Evolutionary conservation across 2,797 vertebrate genomes (phyloP).

Genomic region (Cossypha niveicapilla): DNA sequence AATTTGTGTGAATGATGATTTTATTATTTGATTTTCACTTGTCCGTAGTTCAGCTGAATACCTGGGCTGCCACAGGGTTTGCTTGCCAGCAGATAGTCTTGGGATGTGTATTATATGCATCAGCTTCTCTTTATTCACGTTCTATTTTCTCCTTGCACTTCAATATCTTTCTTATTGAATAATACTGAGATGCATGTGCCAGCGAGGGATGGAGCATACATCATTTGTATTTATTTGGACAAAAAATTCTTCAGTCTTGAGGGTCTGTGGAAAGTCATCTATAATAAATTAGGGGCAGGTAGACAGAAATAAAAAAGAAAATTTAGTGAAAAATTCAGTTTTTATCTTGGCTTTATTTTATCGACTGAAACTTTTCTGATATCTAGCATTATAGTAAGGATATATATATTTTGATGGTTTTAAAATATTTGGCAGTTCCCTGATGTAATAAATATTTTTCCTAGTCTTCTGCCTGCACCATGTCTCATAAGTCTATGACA

Average conservation of each 20-base stretch:
- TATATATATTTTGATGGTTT: background rate
- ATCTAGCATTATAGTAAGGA: background rate
- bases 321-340: background rate
- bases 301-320: background rate
- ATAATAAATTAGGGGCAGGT: background rate
- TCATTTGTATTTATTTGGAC: background rate
- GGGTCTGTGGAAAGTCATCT: conserved; percentile 29
- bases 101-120: background rate
- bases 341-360: background rate
- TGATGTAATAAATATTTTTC: background rate
- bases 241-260: background rate
- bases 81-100: background rate
- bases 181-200: background rate
- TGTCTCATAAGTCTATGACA: background rate
- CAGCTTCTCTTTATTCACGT: background rate
- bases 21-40: background rate
- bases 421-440: background rate
- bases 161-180: background rate
- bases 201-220: background rate
- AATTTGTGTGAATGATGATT: background rate
- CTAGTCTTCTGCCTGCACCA: background rate
- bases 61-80: background rate
- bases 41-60: background rate
- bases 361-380: background rate
- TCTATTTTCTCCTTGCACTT: background rate